phyloP scores from a whole-genome alignment of 1,140 invertebrate genomes.

The Drosophila tsacasi region DNA sequence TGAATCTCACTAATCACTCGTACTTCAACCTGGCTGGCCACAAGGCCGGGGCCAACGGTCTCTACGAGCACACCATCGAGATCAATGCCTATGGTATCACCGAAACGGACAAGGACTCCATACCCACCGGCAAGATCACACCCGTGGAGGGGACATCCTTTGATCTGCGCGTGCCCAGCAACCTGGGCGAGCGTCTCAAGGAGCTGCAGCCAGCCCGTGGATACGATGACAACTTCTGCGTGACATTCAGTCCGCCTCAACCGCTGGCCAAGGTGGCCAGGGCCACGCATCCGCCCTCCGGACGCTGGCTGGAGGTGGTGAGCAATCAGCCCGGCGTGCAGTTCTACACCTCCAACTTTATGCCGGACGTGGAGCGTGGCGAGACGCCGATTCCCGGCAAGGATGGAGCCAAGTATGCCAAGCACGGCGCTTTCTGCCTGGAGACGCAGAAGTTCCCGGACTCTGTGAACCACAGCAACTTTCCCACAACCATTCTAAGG shows the following conservation, averaged over 20 bases:
- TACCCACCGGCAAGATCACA: constrained; percentile 92
- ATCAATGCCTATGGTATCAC: constrained; percentile 93
- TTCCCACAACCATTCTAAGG: constrained; percentile 90
- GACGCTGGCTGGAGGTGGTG: constrained; percentile 91
- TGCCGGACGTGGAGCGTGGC: constrained; percentile 86
- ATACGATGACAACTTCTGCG: constrained; percentile 92
- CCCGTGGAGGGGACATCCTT: constrained; percentile 88
- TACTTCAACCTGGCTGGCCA: constrained; percentile 98
- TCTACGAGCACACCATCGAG: constrained; percentile 90
- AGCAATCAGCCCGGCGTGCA: constrained; percentile 96
- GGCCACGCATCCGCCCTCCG: constrained; percentile 89
- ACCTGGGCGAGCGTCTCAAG: constrained; percentile 86
- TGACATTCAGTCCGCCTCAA: constrained; percentile 82
- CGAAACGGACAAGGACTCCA: constrained; percentile 89
- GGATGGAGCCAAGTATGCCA: constrained; percentile 87
- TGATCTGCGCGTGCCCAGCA: constrained; percentile 89
- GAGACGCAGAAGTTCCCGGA: constrained; percentile 98
- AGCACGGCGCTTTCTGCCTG: constrained; percentile 93
- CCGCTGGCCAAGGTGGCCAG: constrained; percentile 54
- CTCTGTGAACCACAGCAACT: constrained; percentile 94
- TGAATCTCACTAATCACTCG: constrained; percentile 97
- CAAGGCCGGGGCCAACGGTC: constrained; percentile 85
- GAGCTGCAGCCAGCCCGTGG: constrained; percentile 86
- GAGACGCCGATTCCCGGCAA: constrained; percentile 63
- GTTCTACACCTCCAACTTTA: constrained; percentile 93